These are phyloP conservation scores for Sussaba pulchella DNA, from an alignment of 2,888 invertebrate genomes.

Conservation along the genomic window DNA sequence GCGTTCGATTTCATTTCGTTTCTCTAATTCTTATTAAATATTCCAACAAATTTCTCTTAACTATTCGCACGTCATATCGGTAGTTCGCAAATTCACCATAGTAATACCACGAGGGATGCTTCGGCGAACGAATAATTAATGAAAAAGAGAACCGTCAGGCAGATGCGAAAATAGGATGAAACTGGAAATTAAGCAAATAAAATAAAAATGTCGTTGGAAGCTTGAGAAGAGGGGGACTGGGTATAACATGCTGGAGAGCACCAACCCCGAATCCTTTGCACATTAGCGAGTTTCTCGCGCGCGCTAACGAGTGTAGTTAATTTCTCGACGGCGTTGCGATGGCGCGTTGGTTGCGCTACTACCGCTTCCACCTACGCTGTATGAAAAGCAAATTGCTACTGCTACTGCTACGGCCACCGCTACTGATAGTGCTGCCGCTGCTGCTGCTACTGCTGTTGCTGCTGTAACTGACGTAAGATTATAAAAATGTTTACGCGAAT, in stretches of 20 bases:
- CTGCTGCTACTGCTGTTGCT: conserved; percentile 72
- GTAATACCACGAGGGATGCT: not conserved
- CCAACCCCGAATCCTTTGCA: conserved; percentile 74
- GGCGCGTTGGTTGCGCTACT: conserved; percentile 34
- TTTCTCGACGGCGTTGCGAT: conserved; percentile 69
- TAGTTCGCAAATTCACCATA: not conserved
- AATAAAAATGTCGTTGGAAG: conserved; percentile 51
- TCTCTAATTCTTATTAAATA: conserved; percentile 26
- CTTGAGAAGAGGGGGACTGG: conserved; percentile 9
- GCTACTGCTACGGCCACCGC: conserved; percentile 72
- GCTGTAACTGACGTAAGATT: conserved; percentile 77
- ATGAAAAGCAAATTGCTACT: conserved; percentile 58
- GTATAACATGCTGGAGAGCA: conserved; percentile 50
- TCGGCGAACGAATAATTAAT: too few species aligned
- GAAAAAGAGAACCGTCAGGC: too few species aligned
- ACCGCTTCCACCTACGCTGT: conserved; percentile 6
- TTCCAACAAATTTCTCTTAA: not conserved
- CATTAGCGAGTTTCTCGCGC: conserved; percentile 76
- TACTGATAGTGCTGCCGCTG: conserved; percentile 74
- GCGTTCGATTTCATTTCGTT: conserved; percentile 12
- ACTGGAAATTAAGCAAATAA: conserved; percentile 13
- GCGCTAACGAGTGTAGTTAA: conserved; percentile 80
- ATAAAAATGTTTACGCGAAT: conserved; percentile 76
- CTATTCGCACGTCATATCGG: not conserved
- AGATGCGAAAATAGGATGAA: conserved; percentile 22